A percentile compares a stretch with the other conserved stretches of the same genome.
phyloP scores from a whole-genome alignment of 2,113 vertebrate species.

The Lynx canadensis region DNA sequence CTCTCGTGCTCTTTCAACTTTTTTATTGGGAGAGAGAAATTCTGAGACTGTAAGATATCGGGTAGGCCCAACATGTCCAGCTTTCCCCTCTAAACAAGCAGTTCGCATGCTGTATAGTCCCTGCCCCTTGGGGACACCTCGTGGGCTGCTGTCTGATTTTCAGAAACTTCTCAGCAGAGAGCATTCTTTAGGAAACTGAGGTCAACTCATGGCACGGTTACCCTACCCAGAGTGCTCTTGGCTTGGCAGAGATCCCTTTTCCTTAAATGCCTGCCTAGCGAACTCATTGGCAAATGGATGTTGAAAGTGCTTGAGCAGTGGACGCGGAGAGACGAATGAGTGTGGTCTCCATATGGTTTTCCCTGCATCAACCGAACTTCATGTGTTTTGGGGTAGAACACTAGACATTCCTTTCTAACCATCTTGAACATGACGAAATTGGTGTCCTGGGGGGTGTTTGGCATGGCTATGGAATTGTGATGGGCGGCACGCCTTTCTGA shows the following conservation, averaged over 20 bases:
- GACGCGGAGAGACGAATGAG: background rate
- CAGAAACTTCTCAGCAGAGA: background rate
- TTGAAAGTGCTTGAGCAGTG: background rate
- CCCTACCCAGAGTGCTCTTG: background rate
- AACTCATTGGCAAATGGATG: background rate
- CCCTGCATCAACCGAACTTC: background rate
- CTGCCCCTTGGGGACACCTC: background rate
- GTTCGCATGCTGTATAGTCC: background rate
- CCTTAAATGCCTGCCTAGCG: background rate
- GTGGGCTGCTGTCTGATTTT: background rate
- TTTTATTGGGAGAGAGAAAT: background rate
- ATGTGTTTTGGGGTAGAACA: background rate
- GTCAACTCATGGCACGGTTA: background rate
- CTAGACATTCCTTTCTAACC: background rate
- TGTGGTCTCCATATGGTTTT: background rate
- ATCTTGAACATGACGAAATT: background rate
- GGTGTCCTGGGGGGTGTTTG: background rate
- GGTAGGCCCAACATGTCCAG: background rate
- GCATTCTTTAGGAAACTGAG: background rate
- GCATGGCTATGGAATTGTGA: background rate
- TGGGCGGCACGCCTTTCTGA: background rate
- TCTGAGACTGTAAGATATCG: background rate
- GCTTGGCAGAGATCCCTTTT: background rate
- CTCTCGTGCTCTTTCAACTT: background rate
- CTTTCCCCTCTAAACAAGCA: background rate